These are phyloP conservation scores for Istiophorus platypterus DNA, from an alignment of 2,113 vertebrate species.

Conservation along the genomic window DNA sequence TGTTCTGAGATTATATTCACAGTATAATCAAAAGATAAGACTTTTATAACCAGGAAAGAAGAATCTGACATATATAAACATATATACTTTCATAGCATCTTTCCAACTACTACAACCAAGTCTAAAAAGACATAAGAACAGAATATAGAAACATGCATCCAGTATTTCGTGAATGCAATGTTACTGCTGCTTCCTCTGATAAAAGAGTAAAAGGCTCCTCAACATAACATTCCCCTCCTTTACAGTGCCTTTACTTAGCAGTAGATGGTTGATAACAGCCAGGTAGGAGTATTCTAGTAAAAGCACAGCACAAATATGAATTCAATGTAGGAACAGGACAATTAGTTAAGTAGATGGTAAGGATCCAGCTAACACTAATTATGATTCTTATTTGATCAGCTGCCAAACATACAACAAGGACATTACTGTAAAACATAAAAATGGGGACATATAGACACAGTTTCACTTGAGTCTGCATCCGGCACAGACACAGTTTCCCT, in stretches of 20 bases:
- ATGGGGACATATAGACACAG: constrained; percentile 30
- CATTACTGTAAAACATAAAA: constrained; percentile 41
- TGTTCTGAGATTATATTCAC: background rate
- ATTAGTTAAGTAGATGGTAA: constrained; percentile 62
- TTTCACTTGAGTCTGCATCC: constrained; percentile 41
- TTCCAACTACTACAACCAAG: background rate
- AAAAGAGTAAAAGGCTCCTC: background rate
- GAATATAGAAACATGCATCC: background rate
- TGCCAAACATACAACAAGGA: constrained; percentile 35
- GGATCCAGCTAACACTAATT: constrained; percentile 46
- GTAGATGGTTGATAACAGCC: constrained; percentile 2
- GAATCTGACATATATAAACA: background rate
- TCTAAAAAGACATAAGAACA: background rate
- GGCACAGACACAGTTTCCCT: constrained; percentile 23
- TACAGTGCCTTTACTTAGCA: constrained; percentile 1
- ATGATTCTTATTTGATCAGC: constrained; percentile 51
- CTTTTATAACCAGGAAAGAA: background rate
- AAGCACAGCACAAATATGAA: constrained; percentile 26
- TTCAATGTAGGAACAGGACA: constrained; percentile 23
- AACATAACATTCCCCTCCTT: background rate
- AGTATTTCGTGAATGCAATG: background rate
- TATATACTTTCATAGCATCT: background rate
- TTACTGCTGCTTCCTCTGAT: background rate
- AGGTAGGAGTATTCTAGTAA: constrained; percentile 16
- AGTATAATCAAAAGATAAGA: background rate